Evolutionary conservation across 2,113 vertebrate genomes (phyloP).

Genomic region (Poecilia latipinna): DNA sequence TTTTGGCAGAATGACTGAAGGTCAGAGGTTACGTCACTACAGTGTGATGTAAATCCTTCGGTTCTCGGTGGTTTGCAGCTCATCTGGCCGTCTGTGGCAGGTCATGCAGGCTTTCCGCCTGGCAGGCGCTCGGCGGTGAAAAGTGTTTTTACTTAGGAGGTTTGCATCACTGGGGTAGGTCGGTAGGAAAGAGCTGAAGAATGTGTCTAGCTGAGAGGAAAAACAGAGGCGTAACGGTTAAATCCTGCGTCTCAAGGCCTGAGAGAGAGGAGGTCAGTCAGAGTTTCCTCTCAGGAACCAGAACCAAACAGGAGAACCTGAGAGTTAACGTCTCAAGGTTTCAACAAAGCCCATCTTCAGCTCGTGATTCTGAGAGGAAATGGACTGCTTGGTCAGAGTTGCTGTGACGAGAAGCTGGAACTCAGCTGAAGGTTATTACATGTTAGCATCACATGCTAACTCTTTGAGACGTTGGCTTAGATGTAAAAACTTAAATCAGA

Average conservation of each 20-base stretch:
- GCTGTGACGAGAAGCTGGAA: no score
- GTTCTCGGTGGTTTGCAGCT: not conserved
- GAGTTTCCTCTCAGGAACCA: slow-evolving; percentile 64
- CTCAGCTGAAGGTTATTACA: no score
- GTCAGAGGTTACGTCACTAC: no score
- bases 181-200: slow-evolving; percentile 74
- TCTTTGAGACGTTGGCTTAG: no score
- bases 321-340: slow-evolving; percentile 6
- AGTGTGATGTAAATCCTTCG: no score
- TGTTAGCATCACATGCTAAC: no score
- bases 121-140: slow-evolving; percentile 50
- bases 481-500: no score
- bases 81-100: slow-evolving; percentile 19
- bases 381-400: no score
- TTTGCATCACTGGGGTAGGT: slow-evolving; percentile 73
- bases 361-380: not conserved
- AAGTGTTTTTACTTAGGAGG: slow-evolving; percentile 61
- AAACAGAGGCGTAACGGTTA: slow-evolving; percentile 63
- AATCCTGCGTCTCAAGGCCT: slow-evolving; percentile 60
- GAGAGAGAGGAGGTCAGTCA: slow-evolving; percentile 63
- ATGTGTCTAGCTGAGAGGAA: slow-evolving; percentile 68
- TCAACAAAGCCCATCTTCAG: not conserved
- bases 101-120: slow-evolving; percentile 49
- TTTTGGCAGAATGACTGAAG: not conserved
- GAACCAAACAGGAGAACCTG: slow-evolving; percentile 39